These are phyloP conservation scores for Tachycineta bicolor DNA, from an alignment of 2,113 vertebrate genomes.

Conservation along the genomic window DNA sequence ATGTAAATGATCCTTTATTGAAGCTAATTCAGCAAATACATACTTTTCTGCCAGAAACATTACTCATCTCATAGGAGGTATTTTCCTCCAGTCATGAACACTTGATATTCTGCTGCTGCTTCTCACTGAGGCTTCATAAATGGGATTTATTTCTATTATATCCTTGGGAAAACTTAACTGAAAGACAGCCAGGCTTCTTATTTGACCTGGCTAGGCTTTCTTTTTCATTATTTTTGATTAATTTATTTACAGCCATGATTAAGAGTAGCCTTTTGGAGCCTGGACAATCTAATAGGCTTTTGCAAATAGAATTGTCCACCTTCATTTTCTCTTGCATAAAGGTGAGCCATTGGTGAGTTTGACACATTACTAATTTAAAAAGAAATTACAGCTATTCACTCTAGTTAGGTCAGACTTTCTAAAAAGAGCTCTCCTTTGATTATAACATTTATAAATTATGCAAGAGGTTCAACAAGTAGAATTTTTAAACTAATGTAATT, in stretches of 20 bases:
- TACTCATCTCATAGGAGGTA: not conserved
- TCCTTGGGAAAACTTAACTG: not conserved
- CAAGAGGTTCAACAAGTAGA: not conserved
- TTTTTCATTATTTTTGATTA: not conserved
- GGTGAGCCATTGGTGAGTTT: not conserved
- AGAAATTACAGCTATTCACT: not conserved
- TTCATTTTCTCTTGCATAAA: not conserved
- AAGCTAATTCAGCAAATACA: not conserved
- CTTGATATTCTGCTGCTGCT: not conserved
- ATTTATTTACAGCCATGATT: not conserved
- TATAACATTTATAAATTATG: not conserved
- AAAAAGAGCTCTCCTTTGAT: not conserved
- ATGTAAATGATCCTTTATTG: not conserved
- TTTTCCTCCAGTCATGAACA: not conserved
- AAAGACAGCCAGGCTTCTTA: not conserved
- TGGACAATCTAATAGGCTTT: not conserved
- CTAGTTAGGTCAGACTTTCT: not conserved
- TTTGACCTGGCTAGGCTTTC: not conserved
- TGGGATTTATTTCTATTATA: not conserved
- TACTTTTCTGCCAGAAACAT: not conserved
- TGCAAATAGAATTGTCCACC: not conserved
- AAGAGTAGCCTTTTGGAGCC: not conserved
- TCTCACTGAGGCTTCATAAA: not conserved
- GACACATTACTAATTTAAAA: not conserved
- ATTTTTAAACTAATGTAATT: not conserved